Evolutionary conservation across 2,113 vertebrate genomes (phyloP).

Genomic region (human (Homo sapiens)): GRCh38 chr1:246564001-246564500

Average conservation of each 20-base stretch:
- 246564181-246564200: neutral
- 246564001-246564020: neutral
- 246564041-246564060: neutral
- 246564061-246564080: neutral
- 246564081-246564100: neutral
- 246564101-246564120: neutral
- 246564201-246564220: neutral
- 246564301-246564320: neutral
- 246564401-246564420: conserved; percentile 90
- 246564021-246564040: neutral
- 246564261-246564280: conserved; percentile 6
- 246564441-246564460: neutral
- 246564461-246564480: conserved; percentile 8
- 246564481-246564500: neutral
- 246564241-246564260: neutral
- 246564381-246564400: conserved; percentile 90
- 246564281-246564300: neutral
- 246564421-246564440: conserved; percentile 92
- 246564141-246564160: neutral
- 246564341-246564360: conserved; percentile 90
- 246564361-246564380: conserved; percentile 89
- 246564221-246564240: neutral
- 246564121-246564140: neutral
- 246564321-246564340: conserved; percentile 44
- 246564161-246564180: neutral